Base-by-base conservation (phyloP, 2,888 invertebrate genomes). In the Muschampia plurimacula region DNA sequence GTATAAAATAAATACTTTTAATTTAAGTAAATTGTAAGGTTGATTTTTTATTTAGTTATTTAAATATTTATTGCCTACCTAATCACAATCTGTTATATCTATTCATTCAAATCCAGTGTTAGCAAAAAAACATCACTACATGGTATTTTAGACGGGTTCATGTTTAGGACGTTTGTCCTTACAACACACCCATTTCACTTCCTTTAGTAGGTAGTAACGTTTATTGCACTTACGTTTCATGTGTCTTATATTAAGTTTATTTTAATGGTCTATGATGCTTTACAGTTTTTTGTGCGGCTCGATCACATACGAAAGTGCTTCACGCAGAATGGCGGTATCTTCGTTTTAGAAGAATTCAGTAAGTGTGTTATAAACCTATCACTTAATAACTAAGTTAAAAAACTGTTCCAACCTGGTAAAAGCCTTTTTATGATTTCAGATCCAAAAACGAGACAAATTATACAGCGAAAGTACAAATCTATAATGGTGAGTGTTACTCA, bases 311-410 rank as follows among this genome's bases (percentile, higher is more conserved):
- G 99, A 94, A 99, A 99, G 95, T 99, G 99, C 95, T 99, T 99
- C 95, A 99, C 99, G 76, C 99, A 98, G 94, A 99, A 99, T 93
- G 99, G 99, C 90, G 99, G 99, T 91, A 98, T 99, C 93, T 99
- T 99, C 96, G 97, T 99, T 88, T 96, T 99, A 92, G 99, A 99
- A 96, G 99, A 99, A 97, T 99, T 97, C 95, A 99, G 99, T 99
- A 96, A 98, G 99, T 97, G 77, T 28, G 13, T 49, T 64, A 32
- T 59, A 12, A 52, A 28, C 9, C 22, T 55, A 22, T 22, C 2
- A 55, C 5, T 4, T 55, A 9, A 10, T 22, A 22, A 55, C 22
- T 9, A 22, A 8, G 15, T 22, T 32, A 32, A 12, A 9, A n/a
- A 36, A 8, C 13, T 13, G 7, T 46, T 44, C 12, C 52, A 15